Conservation (phyloP, 2,888 invertebrate genomes). For the Parascotia fuliginaria region DNA sequence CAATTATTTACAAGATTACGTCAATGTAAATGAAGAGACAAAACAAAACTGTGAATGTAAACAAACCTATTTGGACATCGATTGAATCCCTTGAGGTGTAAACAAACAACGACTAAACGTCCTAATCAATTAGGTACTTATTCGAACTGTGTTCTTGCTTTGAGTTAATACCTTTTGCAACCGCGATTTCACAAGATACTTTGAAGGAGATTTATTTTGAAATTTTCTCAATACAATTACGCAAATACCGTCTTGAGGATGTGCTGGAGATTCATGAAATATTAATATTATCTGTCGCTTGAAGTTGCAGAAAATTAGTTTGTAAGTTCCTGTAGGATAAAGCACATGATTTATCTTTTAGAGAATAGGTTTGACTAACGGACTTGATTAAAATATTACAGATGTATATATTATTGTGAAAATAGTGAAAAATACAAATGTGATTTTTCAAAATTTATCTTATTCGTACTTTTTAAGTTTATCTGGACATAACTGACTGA, state of each 20-base stretch:
- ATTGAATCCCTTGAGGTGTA: background rate
- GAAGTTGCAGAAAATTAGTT: conserved; percentile 34
- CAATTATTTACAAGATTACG: too few relatives aligned
- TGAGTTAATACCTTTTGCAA: background rate
- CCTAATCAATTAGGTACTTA: background rate
- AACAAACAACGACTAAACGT: background rate
- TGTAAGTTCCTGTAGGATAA: conserved; percentile 18
- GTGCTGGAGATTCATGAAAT: conserved; percentile 31
- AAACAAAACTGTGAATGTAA: background rate
- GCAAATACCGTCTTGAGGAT: conserved; percentile 7
- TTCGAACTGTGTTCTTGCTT: background rate
- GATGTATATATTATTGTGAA: too few relatives aligned
- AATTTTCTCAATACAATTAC: conserved; percentile 17
- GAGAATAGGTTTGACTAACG: too few relatives aligned
- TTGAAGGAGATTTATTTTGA: conserved; percentile 19
- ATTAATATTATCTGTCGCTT: conserved; percentile 26
- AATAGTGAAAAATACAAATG: too few relatives aligned
- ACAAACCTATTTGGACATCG: background rate
- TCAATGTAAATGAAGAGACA: too few relatives aligned
- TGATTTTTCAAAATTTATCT: too few relatives aligned
- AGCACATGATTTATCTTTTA: too few relatives aligned
- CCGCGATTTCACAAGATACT: conserved; percentile 6
- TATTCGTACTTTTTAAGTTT: too few relatives aligned
- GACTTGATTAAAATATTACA: too few relatives aligned
- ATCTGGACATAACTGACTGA: too few relatives aligned